A percentile compares a stretch with the other conserved stretches of the same genome.
Evolutionary conservation across 1,140 invertebrate species (phyloP).

Genomic region (Papilio polytes): DNA sequence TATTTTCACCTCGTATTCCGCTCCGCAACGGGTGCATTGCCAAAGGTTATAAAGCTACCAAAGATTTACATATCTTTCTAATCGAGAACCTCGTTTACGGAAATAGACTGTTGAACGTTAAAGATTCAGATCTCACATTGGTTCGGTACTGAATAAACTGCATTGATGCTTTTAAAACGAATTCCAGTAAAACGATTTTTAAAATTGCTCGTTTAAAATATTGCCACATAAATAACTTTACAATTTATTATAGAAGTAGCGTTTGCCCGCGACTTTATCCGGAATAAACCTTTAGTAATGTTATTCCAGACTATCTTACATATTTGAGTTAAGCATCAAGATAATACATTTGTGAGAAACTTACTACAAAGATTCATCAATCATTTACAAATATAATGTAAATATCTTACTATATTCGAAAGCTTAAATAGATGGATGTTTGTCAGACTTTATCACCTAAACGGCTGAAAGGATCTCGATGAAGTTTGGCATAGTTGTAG

Average conservation of each 20-base stretch:
- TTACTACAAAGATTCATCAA: too few relatives aligned
- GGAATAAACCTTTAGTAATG: too few relatives aligned
- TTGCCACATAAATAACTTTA: neutral
- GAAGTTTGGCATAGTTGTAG: too few relatives aligned
- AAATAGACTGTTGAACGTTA: slow-evolving; percentile 36
- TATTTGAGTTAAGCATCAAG: too few relatives aligned
- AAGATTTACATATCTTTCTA: slow-evolving; percentile 39
- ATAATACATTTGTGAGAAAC: too few relatives aligned
- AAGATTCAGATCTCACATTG: slow-evolving; percentile 30
- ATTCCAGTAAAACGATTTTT: neutral
- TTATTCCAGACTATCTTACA: too few relatives aligned
- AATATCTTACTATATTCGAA: too few relatives aligned
- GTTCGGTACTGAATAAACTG: slow-evolving; percentile 16
- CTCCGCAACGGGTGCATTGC: neutral
- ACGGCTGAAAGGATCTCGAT: too few relatives aligned
- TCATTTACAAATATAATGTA: too few relatives aligned
- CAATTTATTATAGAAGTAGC: neutral
- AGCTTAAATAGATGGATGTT: too few relatives aligned
- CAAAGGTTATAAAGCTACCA: slow-evolving; percentile 30
- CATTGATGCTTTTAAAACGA: slow-evolving; percentile 5
- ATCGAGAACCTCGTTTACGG: slow-evolving; percentile 33
- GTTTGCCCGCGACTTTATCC: too few relatives aligned
- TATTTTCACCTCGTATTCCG: neutral
- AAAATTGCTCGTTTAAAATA: neutral
- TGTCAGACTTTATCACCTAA: too few relatives aligned